Base-by-base conservation (phyloP, 1,140 invertebrate genomes). In the Drosophila lowei region DNA sequence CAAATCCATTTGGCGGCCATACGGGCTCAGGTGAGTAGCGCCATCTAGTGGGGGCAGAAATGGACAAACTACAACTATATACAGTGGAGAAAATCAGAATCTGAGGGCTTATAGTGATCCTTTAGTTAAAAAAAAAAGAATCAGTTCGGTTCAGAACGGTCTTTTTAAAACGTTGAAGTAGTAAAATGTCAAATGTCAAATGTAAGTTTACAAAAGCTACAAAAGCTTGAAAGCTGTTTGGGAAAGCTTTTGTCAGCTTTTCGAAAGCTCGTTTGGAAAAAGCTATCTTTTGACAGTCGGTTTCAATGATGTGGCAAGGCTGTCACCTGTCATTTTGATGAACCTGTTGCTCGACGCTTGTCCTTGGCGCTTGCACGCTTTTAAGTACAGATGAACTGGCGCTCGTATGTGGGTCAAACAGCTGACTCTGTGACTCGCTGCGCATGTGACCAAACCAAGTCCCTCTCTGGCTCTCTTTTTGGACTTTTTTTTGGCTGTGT, bases 1-100 rank as follows among this genome's bases (percentile, higher is more conserved):
- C 97, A 98, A 91, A 94, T 99, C 56, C 97, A 98, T 91, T 93
- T 98, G 21, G 95, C 96, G 28, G 96, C 97, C 21, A 94, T 98
- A 25, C 94, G 95, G 92, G 95, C 97, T 63, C 97, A 98, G 95
- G 97, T 98, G 94, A 94, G 89, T 90, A 13, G 4, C 23, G 5
- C 23, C 28, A 28, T 28, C 28, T 28, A 5, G 0, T 25, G 23
- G 23, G 4, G 4, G 4, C 23, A 25, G 23, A 25, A 5, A 5
- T 25, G 3, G 5, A 5, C 23, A 25, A 25, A 25, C 4, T 3
- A 25, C 5, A 25, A 4, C 23, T 25, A 25, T 25, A 25, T 25
- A 25, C 23, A 25, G 23, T 25, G 23, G 23, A 25, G 23, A 25
- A 25, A 25, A 25, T 25, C 23, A 5, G 23, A 25, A 5, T 25